Evolutionary conservation across 2,113 vertebrate genomes (phyloP).

Genomic region (Xiphophorus maculatus): DNA sequence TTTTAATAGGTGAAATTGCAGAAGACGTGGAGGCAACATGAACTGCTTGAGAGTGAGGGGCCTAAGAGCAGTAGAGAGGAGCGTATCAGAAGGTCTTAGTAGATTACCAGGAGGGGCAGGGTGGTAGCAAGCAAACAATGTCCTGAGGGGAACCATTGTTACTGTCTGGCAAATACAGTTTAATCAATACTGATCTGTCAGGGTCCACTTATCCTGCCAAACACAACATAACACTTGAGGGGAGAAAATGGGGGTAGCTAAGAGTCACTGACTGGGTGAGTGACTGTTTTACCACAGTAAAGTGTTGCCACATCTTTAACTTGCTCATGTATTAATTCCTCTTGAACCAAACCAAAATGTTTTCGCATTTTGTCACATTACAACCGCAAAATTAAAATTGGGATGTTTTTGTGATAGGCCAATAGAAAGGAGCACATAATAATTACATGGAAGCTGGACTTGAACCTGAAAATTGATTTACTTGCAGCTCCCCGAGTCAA

Average conservation of each 20-base stretch:
- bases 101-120: constrained; percentile 15
- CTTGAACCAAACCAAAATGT: no score
- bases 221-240: constrained; percentile 32
- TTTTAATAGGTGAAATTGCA: no score
- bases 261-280: constrained; percentile 45
- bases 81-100: constrained; percentile 33
- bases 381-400: no score
- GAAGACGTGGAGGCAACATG: no score
- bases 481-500: neutral
- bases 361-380: no score
- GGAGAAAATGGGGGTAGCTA: neutral
- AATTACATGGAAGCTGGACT: no score
- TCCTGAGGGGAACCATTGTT: constrained; percentile 61
- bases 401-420: no score
- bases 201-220: constrained; percentile 51
- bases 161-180: constrained; percentile 67
- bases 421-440: no score
- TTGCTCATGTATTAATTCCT: neutral
- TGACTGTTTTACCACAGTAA: constrained; percentile 28
- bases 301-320: constrained; percentile 1
- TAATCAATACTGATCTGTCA: constrained; percentile 72
- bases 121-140: constrained; percentile 48
- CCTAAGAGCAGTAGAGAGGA: constrained; percentile 3
- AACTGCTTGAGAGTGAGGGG: constrained; percentile 7
- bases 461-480: no score